Conservation (phyloP, 2,888 invertebrate genomes). For the Epirrhoe tristata region DNA sequence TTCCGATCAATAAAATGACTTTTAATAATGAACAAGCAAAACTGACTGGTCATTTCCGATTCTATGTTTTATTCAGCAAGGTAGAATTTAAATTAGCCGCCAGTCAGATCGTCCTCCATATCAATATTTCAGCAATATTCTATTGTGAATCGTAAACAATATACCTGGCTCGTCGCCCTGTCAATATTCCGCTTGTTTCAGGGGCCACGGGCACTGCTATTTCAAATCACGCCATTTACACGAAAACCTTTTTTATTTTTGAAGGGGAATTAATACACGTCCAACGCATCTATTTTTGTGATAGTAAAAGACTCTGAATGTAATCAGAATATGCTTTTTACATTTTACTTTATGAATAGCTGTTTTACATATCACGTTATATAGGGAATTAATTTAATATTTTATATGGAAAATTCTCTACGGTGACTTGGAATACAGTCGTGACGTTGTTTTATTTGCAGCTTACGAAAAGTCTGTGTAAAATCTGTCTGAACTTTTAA, state of each 20-base stretch:
- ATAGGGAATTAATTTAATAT: too few relatives aligned
- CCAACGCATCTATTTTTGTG: background rate
- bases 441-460: background rate
- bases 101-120: conserved; percentile 30
- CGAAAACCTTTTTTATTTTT: conserved; percentile 12
- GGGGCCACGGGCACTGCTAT: conserved; percentile 6
- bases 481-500: background rate
- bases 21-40: conserved; percentile 28
- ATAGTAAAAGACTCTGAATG: background rate
- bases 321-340: background rate
- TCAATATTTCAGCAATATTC: conserved; percentile 43
- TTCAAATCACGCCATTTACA: conserved; percentile 24
- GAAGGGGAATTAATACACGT: background rate
- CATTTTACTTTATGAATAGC: background rate
- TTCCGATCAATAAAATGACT: conserved; percentile 10
- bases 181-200: conserved; percentile 34
- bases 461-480: background rate
- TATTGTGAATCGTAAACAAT: conserved; percentile 40
- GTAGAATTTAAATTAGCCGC: conserved; percentile 45
- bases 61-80: conserved; percentile 46
- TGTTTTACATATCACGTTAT: too few relatives aligned
- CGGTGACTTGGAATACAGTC: too few relatives aligned
- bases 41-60: conserved; percentile 33
- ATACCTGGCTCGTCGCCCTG: conserved; percentile 30
- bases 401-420: too few relatives aligned